These are phyloP conservation scores for Drosophila sp. DNA, from an alignment of 1,140 invertebrate species.

Conservation along the genomic window DNA sequence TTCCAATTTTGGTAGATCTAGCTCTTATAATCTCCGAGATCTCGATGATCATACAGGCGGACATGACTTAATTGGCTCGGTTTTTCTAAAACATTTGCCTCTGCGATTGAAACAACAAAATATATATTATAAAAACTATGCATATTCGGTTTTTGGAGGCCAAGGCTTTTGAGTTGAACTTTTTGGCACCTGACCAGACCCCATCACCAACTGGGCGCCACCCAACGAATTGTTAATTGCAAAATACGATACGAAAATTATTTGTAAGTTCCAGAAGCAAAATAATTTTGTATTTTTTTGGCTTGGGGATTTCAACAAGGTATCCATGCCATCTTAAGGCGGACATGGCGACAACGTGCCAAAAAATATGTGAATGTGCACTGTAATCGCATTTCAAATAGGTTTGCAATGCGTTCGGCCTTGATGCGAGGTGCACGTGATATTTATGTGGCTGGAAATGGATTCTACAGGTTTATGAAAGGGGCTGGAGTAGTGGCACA, in stretches of 20 bases:
- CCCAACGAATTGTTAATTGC: slow-evolving; percentile 13
- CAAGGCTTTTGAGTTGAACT: slow-evolving; percentile 21
- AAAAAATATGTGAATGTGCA: slow-evolving; percentile 17
- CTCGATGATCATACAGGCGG: too few relatives aligned
- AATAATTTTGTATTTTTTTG: neutral
- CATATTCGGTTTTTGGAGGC: slow-evolving; percentile 17
- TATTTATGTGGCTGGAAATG: slow-evolving; percentile 3
- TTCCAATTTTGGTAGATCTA: too few relatives aligned
- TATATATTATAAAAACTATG: neutral
- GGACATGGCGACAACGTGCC: slow-evolving; percentile 9
- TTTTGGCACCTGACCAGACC: slow-evolving; percentile 24
- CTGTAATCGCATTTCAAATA: slow-evolving; percentile 19
- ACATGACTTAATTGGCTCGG: too few relatives aligned
- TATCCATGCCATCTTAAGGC: slow-evolving; percentile 1
- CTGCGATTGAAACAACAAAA: neutral
- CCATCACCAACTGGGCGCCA: slow-evolving; percentile 1
- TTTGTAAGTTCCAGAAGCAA: slow-evolving; percentile 13
- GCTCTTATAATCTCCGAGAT: too few relatives aligned
- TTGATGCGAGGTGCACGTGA: slow-evolving; percentile 13
- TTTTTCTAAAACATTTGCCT: neutral
- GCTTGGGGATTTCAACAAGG: slow-evolving; percentile 11
- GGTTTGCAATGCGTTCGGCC: slow-evolving; percentile 1
- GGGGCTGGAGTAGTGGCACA: too few relatives aligned
- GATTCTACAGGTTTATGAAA: too few relatives aligned
- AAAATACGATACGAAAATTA: slow-evolving; percentile 8